A percentile compares a stretch with the other conserved stretches of the same genome.
Conservation (phyloP, 2,113 vertebrate genomes). For the Brachypodius melanocephalos region DNA sequence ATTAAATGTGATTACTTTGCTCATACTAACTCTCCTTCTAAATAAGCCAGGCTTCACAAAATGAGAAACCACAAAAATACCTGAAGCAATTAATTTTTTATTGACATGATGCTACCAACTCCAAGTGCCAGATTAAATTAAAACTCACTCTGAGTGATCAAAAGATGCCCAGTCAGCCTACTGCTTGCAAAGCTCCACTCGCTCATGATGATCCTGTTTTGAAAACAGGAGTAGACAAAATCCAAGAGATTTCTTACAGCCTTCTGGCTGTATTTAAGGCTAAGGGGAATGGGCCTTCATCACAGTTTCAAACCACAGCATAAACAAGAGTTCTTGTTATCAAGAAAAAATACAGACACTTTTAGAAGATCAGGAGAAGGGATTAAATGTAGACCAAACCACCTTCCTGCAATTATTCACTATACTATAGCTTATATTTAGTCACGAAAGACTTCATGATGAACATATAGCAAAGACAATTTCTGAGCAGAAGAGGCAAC, state of each 20-base stretch:
- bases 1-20: slow-evolving; percentile 28
- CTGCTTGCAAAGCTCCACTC: not conserved
- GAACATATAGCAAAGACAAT: not conserved
- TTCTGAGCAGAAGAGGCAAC: not conserved
- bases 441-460: not conserved
- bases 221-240: slow-evolving; percentile 25
- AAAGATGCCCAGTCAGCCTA: slow-evolving; percentile 24
- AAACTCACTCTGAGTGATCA: slow-evolving; percentile 28
- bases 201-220: not conserved
- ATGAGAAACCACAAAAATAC: slow-evolving; percentile 33
- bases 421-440: not conserved
- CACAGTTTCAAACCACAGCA: not conserved
- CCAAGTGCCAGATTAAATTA: slow-evolving; percentile 41
- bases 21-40: not conserved
- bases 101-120: not conserved
- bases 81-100: slow-evolving; percentile 49
- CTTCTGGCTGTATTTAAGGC: slow-evolving; percentile 13
- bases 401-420: not conserved
- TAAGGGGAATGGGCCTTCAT: not conserved
- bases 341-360: not conserved
- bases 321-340: not conserved
- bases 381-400: not conserved
- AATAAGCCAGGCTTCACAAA: not conserved
- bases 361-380: not conserved
- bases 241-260: slow-evolving; percentile 10